Conservation (phyloP, 2,113 vertebrate genomes). For the Oreochromis aureus region DNA sequence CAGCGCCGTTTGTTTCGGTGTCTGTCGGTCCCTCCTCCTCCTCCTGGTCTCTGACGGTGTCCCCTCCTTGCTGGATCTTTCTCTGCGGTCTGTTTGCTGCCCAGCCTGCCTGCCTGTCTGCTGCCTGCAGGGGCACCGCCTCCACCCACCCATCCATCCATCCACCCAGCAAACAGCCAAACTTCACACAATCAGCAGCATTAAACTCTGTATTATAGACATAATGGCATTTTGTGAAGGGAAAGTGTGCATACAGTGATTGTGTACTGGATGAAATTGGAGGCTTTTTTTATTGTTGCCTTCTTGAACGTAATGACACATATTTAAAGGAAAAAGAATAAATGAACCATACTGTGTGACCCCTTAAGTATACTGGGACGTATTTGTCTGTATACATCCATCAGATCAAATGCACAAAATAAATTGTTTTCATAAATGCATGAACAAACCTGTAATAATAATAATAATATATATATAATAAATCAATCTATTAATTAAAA, state of each 20-base stretch:
- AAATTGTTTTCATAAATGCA: not conserved
- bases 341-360: not conserved
- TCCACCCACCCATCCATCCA: not conserved
- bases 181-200: not conserved
- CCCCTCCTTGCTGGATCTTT: slow-evolving; percentile 36
- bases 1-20: not conserved
- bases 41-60: not conserved
- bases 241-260: not conserved
- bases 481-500: not conserved
- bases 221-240: not conserved
- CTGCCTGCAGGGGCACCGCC: slow-evolving; percentile 40
- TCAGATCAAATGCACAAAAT: not conserved
- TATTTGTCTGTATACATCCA: not conserved
- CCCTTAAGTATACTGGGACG: not conserved
- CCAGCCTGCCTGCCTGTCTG: slow-evolving; percentile 19
- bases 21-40: not conserved
- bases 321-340: not conserved
- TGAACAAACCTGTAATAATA: not conserved
- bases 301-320: not conserved
- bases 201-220: not conserved
- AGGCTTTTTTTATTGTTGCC: not conserved
- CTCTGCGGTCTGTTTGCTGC: slow-evolving; percentile 38
- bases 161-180: not conserved
- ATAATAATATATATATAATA: not conserved
- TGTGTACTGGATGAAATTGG: not conserved